Evolutionary conservation across 2,888 invertebrate genomes (phyloP).

Genomic region (Gari tellinella): DNA sequence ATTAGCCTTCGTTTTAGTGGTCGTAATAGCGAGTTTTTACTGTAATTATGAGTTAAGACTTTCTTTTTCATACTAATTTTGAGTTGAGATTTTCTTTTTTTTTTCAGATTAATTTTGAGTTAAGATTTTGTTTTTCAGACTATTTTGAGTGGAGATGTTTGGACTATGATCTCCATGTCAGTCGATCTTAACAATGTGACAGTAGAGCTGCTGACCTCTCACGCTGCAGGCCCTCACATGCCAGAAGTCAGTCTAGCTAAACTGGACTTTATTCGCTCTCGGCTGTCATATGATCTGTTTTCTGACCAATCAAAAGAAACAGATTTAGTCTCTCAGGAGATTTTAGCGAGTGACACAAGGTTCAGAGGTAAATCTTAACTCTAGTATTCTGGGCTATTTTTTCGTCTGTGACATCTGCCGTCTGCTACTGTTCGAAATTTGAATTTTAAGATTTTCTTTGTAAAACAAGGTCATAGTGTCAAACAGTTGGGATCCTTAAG

Average conservation of each 20-base stretch:
- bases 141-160: constrained; percentile 86
- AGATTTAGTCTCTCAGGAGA: constrained; percentile 96
- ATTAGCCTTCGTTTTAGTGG: too few species aligned
- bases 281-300: constrained; percentile 92
- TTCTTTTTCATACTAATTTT: too few species aligned
- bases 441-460: too few species aligned
- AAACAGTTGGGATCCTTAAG: too few species aligned
- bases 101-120: too few species aligned
- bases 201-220: constrained; percentile 87
- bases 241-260: constrained; percentile 88
- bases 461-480: too few species aligned
- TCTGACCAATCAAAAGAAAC: constrained; percentile 96
- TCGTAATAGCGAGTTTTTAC: too few species aligned
- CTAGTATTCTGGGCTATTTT: too few species aligned
- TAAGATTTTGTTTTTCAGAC: constrained; percentile 75
- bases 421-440: too few species aligned
- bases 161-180: constrained; percentile 92
- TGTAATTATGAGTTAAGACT: too few species aligned
- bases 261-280: constrained; percentile 96
- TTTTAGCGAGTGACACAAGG: constrained; percentile 91
- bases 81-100: too few species aligned
- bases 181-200: constrained; percentile 95
- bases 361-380: constrained; percentile 83
- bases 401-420: too few species aligned
- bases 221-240: constrained; percentile 60